Conservation (phyloP, 2,888 invertebrate species). For the Amblyteles armatorius region DNA sequence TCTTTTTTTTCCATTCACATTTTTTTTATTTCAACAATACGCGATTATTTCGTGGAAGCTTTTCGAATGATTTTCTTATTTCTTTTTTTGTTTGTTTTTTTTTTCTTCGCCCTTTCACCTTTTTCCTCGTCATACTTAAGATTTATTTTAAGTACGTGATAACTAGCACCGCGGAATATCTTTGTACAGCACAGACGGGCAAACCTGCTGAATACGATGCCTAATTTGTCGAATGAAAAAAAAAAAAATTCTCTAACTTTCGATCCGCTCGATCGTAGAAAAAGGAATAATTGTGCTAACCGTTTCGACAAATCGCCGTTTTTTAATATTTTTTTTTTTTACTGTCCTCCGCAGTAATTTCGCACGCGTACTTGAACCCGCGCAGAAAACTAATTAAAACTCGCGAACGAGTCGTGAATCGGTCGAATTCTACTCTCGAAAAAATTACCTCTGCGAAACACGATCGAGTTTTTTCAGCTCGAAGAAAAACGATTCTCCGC, state of each 20-base stretch:
- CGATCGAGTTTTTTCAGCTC: conserved; percentile 23
- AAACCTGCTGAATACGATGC: conserved; percentile 31
- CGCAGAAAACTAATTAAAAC: neutral
- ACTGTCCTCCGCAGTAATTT: neutral
- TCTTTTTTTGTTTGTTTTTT: conserved; percentile 6
- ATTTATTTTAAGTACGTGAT: conserved; percentile 79
- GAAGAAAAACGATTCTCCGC: conserved; percentile 16
- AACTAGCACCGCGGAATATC: conserved; percentile 82
- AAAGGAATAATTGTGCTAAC: conserved; percentile 33
- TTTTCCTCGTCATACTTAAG: conserved; percentile 50
- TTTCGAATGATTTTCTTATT: conserved; percentile 72
- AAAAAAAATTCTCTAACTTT: conserved; percentile 36
- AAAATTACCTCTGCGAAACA: conserved; percentile 12
- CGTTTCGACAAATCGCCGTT: neutral
- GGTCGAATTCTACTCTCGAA: conserved; percentile 21
- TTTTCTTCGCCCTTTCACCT: conserved; percentile 70
- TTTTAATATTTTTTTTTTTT: neutral
- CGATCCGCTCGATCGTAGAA: neutral
- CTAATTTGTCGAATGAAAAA: conserved; percentile 8
- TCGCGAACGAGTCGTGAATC: conserved; percentile 5
- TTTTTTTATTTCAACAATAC: conserved; percentile 53
- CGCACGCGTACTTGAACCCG: neutral
- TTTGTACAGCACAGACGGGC: conserved; percentile 73
- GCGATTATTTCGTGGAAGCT: conserved; percentile 79
- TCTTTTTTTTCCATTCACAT: conserved; percentile 30